Evolutionary conservation across 2,888 invertebrate species (phyloP).

Genomic region (Phaedon cochleariae): DNA sequence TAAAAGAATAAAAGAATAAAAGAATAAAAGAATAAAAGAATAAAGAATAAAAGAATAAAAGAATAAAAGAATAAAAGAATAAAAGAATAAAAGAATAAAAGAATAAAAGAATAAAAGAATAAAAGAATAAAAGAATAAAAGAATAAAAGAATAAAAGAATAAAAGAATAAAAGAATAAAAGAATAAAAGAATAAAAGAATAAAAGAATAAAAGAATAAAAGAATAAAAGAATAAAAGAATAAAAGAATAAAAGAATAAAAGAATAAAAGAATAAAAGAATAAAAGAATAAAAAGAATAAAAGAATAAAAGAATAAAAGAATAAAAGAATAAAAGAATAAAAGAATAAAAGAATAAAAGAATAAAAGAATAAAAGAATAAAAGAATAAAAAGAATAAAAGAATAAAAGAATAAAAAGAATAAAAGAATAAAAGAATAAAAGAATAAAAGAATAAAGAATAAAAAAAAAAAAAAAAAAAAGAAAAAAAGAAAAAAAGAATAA

Average conservation of each 20-base stretch:
- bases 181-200: neutral
- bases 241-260: neutral
- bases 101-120: neutral
- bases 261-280: neutral
- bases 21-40: neutral
- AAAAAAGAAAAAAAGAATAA: too few species aligned
- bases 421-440: too few species aligned
- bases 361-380: neutral
- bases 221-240: neutral
- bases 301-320: too few species aligned
- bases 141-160: neutral
- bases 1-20: neutral
- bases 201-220: constrained; percentile 2
- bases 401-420: too few species aligned
- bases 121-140: neutral
- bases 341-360: neutral
- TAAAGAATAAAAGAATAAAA: neutral
- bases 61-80: neutral
- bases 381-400: too few species aligned
- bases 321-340: too few species aligned
- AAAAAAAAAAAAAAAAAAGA: too few species aligned
- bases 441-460: too few species aligned
- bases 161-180: neutral
- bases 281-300: too few species aligned
- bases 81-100: neutral